Evolutionary conservation across 2,113 vertebrate genomes (phyloP), one percentile per base, ranked within the genome.

Genomic region (Zootoca vivipara): DNA sequence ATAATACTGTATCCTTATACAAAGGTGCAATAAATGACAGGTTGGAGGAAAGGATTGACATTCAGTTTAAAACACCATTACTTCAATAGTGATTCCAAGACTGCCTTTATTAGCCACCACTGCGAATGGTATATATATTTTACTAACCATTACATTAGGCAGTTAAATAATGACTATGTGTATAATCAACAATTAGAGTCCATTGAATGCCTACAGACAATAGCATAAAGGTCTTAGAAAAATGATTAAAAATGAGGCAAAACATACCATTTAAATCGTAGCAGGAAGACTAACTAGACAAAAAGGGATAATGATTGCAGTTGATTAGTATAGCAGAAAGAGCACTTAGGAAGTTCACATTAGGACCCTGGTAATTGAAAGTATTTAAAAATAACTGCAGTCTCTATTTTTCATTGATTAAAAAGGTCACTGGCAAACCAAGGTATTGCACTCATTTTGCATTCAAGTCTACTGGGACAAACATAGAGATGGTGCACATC

Each of bases 251-350:
- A 82, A 90, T 89, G 70, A 92, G 93, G 92, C 82, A 93, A 94
- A 95, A 94, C 91, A 52, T 67, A 86, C 72, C 84, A 90, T 94
- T 95, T 91, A 92, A 92, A 95, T 91, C 89, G 42, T 92, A 82
- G 80, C 78, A 7, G 67, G 85, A 95, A 88, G 87, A 93, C 40
- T 80, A 75, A 73, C 70, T 88, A 65, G 87, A 94, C 72, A 69
- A 94, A 93, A 93, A 33, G 42, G 52, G 90, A 35, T 84, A 26
- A 40, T 88, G 90, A 89, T 82, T 0, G 0, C 0, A 0, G 62
- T 85, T 93, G 90, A 94, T 93, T 89, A 87, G 82, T 78, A 1
- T 0, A 13, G 30, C 70, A 81, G 73, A 85, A 94, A 92, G 77
- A 91, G 87, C 46, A 74, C 90, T 85, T 91, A 90, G 92, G 85